Percentiles rank a stretch among this genome's conserved stretches.
Evolutionary conservation across 2,888 invertebrate genomes (phyloP).

Genomic region (Enchytraeus crypticus): DNA sequence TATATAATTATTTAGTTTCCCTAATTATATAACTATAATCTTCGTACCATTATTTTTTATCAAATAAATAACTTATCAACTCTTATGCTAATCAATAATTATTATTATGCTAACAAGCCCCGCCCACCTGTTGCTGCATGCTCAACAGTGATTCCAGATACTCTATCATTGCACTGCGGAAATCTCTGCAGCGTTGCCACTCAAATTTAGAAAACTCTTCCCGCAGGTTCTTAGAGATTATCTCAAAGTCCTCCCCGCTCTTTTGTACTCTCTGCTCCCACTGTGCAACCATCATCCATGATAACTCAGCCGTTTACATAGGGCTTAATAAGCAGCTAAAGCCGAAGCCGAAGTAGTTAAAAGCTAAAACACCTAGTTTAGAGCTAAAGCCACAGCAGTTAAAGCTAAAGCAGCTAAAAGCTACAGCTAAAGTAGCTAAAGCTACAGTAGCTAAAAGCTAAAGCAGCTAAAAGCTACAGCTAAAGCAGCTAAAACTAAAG

Average conservation of each 20-base stretch:
- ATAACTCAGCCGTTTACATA: neutral
- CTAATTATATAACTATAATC: too few species aligned
- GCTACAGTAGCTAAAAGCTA: too few species aligned
- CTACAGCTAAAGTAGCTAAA: too few species aligned
- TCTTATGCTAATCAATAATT: neutral
- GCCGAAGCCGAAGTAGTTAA: too few species aligned
- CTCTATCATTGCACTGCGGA: slow-evolving; percentile 76
- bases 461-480: too few species aligned
- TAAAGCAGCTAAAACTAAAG: too few species aligned
- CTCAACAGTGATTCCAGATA: slow-evolving; percentile 88
- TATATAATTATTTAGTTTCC: neutral
- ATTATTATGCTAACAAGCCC: neutral
- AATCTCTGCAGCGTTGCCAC: slow-evolving; percentile 73
- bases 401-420: too few species aligned
- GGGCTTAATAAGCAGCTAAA: too few species aligned
- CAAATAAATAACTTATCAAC: too few species aligned
- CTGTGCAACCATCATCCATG: slow-evolving; percentile 51
- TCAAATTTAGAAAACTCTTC: slow-evolving; percentile 89
- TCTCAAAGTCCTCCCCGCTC: slow-evolving; percentile 89
- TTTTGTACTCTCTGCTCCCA: slow-evolving; percentile 95
- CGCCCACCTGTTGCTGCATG: slow-evolving; percentile 80
- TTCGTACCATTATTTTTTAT: too few species aligned
- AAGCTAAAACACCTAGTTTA: too few species aligned
- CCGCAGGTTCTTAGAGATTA: slow-evolving; percentile 85
- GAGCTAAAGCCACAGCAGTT: neutral